Conservation (phyloP, 2,797 vertebrate genomes). For the Serranus cabrilla region DNA sequence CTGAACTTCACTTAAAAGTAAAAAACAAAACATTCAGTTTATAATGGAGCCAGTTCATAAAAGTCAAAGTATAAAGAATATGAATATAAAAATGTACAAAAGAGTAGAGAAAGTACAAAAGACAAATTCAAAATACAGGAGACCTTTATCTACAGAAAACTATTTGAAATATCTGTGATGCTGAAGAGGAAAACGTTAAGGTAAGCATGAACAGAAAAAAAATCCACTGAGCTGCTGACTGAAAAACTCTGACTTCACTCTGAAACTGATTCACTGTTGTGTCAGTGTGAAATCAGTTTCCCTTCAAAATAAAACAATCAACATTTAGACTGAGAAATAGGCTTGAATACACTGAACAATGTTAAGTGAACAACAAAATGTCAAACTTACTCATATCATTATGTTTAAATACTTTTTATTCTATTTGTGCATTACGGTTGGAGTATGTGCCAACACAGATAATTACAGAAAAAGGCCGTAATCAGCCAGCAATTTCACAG, state of each 20-base stretch:
- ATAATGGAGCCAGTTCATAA: too few relatives aligned
- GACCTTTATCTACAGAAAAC: neutral
- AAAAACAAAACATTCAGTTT: too few relatives aligned
- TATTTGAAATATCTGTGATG: neutral
- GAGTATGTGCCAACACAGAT: constrained; percentile 66
- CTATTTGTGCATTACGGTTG: constrained; percentile 57
- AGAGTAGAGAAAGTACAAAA: neutral
- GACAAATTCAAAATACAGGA: neutral
- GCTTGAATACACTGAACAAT: neutral
- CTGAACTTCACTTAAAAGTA: too few relatives aligned
- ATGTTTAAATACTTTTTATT: constrained; percentile 58
- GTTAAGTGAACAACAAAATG: constrained; percentile 13
- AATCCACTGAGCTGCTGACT: neutral
- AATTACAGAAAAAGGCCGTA: constrained; percentile 53
- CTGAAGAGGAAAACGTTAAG: neutral
- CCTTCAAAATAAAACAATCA: neutral
- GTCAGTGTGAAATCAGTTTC: neutral
- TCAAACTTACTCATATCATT: neutral
- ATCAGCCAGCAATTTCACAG: constrained; percentile 45
- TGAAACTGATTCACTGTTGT: too few relatives aligned
- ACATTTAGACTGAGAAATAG: neutral
- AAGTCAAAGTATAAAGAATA: too few relatives aligned
- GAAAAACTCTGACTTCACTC: neutral
- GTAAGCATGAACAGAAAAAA: neutral
- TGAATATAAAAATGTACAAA: neutral